Evolutionary conservation across 1,140 invertebrate species (phyloP).

Genomic region (Tyrophagus putrescentiae): DNA sequence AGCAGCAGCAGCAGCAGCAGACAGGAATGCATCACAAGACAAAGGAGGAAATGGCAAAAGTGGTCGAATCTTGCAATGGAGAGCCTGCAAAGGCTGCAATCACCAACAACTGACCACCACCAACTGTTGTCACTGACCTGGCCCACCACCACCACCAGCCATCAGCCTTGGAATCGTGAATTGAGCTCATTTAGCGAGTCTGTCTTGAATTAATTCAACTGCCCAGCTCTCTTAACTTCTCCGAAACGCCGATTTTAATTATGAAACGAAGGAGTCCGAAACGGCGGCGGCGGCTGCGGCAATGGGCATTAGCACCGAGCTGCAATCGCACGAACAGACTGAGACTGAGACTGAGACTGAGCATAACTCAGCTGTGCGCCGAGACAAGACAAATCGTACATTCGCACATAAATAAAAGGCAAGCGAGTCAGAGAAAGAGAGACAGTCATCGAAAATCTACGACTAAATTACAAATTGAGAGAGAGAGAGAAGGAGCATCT

Average conservation of each 20-base stretch:
- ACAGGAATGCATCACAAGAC: background rate
- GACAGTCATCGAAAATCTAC: too few relatives aligned
- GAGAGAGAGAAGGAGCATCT: too few relatives aligned
- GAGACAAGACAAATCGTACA: conserved; percentile 13
- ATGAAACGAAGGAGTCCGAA: background rate
- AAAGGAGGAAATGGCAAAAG: too few relatives aligned
- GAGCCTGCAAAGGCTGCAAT: too few relatives aligned
- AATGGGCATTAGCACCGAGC: background rate
- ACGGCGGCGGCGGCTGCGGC: background rate
- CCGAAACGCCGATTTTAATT: conserved; percentile 12
- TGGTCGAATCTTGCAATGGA: too few relatives aligned
- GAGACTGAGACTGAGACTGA: background rate
- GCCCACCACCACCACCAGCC: too few relatives aligned
- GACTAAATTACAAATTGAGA: conserved; percentile 12
- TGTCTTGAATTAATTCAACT: conserved; percentile 3
- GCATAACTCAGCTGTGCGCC: background rate
- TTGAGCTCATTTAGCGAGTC: too few relatives aligned
- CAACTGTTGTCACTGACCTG: too few relatives aligned
- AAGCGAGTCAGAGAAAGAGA: too few relatives aligned
- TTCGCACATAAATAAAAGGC: conserved; percentile 10
- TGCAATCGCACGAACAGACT: too few relatives aligned
- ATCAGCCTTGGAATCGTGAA: conserved; percentile 11
- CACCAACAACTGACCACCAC: too few relatives aligned
- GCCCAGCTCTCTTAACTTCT: background rate
- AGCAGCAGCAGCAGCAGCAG: background rate